Base-by-base conservation (phyloP, 2,888 invertebrate species). In the Argyresthia goedartella region DNA sequence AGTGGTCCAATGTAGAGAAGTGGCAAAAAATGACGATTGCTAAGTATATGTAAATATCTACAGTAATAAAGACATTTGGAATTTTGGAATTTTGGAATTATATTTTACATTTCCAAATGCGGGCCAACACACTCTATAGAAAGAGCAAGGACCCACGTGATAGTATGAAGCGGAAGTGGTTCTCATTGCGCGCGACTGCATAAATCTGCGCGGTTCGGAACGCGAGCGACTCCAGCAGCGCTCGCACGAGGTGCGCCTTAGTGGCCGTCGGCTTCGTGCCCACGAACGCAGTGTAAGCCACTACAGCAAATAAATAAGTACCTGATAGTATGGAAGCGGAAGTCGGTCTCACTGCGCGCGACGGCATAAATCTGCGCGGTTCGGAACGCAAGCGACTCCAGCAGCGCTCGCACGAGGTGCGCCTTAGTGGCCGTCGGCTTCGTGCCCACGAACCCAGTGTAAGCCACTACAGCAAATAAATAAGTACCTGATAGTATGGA, bases 321-420 rank as follows among this genome's bases (percentile, higher is more conserved):
- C 93, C 89, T 89, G 58, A 94, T 90, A 51, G 73, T 78, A 42
- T 76, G 46, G n/a, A 91, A 89, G 1, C 73, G 71, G 60, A 90
- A 89, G 54, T 81, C 72, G 0, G n/a, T n/a, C n/a, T n/a, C n/a
- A n/a, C n/a, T 67, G 35, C 89, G 81, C n/a, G 95, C 88, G 39
- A 93, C 91, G 49, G 89, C 85, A 64, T 92, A 94, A 13, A 97
- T 88, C 60, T 96, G 91, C 14, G 92, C 90, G 35, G 96, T 89
- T 46, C 95, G 88, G 73, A 94, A 97, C 0, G 92, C 93, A 9
- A 97, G 90, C 54, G 96, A 93, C 76, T 97, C 97, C 14, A 97
- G 76, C 50, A 97, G 87, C 0, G 97, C 93, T 35, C 96, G 89
- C 2, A 95, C 90, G 58, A 97, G 73, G 63, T 96, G 95, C n/a